A percentile compares a stretch with the other conserved stretches of the same genome.
Conservation (phyloP, 2,113 vertebrate genomes). For the Nesoenas mayeri region DNA sequence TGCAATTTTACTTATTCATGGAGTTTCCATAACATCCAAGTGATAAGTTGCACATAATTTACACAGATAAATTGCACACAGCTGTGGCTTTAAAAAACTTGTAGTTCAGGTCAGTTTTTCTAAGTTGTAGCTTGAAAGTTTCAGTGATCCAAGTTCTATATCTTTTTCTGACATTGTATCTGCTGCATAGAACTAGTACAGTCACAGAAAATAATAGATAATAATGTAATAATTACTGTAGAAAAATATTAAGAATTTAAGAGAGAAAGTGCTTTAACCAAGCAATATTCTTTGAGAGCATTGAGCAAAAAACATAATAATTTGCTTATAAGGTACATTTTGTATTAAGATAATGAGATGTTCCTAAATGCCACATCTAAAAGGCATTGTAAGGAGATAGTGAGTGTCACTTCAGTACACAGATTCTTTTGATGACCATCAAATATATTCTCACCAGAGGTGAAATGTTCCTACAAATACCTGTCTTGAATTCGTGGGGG, state of each 20-base stretch:
- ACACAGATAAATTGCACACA: neutral
- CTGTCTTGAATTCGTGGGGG: neutral
- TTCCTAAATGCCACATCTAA: neutral
- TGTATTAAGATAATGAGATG: neutral
- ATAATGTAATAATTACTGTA: neutral
- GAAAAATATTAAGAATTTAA: neutral
- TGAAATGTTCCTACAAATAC: neutral
- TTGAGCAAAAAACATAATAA: neutral
- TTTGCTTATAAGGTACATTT: neutral
- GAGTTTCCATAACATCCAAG: conserved; percentile 19
- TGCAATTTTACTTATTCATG: conserved; percentile 22
- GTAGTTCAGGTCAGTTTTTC: neutral
- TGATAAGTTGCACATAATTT: neutral
- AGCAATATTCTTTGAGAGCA: neutral
- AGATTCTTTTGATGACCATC: neutral
- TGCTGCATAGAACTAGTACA: neutral
- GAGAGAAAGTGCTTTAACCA: neutral
- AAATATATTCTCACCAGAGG: neutral
- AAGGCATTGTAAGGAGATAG: neutral
- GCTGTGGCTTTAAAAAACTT: conserved; percentile 9
- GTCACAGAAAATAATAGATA: neutral
- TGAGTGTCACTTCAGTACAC: neutral
- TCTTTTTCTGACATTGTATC: neutral
- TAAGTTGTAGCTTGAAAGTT: neutral
- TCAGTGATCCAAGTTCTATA: neutral